Conservation (phyloP, 1,140 invertebrate species). For the Theocolax elegans region DNA sequence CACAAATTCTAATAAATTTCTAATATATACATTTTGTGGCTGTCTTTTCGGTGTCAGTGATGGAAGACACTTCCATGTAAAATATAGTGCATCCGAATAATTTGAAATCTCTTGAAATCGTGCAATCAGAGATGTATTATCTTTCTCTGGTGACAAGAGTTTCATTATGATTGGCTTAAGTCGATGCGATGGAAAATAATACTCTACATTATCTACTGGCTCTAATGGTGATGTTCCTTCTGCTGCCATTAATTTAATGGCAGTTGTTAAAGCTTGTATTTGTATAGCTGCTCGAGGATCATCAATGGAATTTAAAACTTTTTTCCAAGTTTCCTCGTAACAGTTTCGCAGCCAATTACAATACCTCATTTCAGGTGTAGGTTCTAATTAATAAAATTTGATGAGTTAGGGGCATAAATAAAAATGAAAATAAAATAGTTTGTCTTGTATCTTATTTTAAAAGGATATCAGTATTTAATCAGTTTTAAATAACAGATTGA, state of each 20-base stretch:
- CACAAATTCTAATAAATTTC: conserved; percentile 77
- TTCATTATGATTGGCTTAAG: conserved; percentile 72
- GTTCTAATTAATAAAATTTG: conserved; percentile 55
- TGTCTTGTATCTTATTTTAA: neutral
- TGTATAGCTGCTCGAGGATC: conserved; percentile 67
- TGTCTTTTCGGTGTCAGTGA: conserved; percentile 69
- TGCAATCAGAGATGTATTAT: conserved; percentile 67
- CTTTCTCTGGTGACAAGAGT: conserved; percentile 68
- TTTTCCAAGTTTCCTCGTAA: conserved; percentile 71
- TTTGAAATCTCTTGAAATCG: conserved; percentile 74
- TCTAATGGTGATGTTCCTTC: conserved; percentile 76
- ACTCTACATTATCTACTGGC: conserved; percentile 61
- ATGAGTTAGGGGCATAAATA: no score
- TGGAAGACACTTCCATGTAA: conserved; percentile 70
- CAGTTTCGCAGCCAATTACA: conserved; percentile 71
- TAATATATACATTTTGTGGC: conserved; percentile 73
- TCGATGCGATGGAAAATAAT: conserved; percentile 72
- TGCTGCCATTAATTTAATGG: conserved; percentile 73
- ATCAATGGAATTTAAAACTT: conserved; percentile 68
- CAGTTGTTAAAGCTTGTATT: conserved; percentile 74
- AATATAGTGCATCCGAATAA: conserved; percentile 74
- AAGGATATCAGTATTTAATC: no score
- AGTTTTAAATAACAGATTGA: no score
- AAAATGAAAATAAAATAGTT: neutral
- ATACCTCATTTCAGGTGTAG: conserved; percentile 71